A percentile compares a stretch with the other conserved stretches of the same genome.
Conservation (phyloP, 2,113 vertebrate species). For the Alligator sinensis region DNA sequence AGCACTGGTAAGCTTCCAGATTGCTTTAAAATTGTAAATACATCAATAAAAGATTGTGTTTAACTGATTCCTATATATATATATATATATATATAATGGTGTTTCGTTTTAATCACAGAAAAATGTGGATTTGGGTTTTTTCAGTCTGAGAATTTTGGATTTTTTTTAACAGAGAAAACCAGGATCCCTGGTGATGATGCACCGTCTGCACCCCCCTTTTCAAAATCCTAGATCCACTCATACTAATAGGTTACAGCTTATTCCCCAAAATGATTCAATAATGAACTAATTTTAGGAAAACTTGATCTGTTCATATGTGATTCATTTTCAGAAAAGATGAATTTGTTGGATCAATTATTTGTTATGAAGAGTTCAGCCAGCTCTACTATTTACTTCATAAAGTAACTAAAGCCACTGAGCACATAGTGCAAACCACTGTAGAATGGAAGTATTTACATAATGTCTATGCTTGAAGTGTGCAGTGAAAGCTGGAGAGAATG, state of each 20-base stretch:
- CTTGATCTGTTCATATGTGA: conserved; percentile 1
- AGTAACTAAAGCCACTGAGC: conserved; percentile 63
- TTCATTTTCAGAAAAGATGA: conserved; percentile 59
- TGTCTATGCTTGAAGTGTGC: conserved; percentile 49
- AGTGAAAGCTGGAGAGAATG: conserved; percentile 44
- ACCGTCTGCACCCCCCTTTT: too few species aligned
- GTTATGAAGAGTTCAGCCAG: conserved; percentile 47
- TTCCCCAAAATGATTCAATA: conserved; percentile 70
- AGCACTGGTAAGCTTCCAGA: too few species aligned
- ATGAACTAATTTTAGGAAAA: conserved; percentile 66
- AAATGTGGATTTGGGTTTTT: too few species aligned
- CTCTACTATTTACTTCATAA: conserved; percentile 54
- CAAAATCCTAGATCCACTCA: too few species aligned
- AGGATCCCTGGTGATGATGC: too few species aligned
- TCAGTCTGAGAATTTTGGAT: too few species aligned
- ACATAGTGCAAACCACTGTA: conserved; percentile 56
- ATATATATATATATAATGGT: too few species aligned
- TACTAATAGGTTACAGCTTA: conserved; percentile 16
- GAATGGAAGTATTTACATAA: conserved; percentile 67
- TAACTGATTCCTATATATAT: too few species aligned
- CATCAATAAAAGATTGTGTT: too few species aligned
- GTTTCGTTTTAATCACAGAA: too few species aligned
- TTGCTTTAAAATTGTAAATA: too few species aligned
- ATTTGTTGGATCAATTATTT: conserved; percentile 61
- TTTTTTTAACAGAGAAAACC: too few species aligned